Evolutionary conservation across 2,113 vertebrate species (phyloP), one percentile per base, ranked within the genome.

Genomic region (Condylura cristata): DNA sequence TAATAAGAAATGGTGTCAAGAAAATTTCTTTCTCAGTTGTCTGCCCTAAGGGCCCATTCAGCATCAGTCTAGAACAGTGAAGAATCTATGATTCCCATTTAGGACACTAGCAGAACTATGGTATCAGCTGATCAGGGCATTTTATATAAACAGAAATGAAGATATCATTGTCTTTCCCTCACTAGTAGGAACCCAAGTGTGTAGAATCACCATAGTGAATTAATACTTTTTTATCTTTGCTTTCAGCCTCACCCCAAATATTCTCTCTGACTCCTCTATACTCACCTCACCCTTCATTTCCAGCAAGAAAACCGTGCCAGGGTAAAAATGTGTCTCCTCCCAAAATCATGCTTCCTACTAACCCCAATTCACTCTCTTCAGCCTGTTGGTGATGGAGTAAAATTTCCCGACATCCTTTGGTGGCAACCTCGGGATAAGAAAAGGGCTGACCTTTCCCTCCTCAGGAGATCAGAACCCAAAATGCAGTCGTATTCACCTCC

Each of bases 21-120:
- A 83, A 68, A 84, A 93, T 79, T 63, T 34, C n/a, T 72, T 91
- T 68, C 75, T 94, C 63, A 65, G 0, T 58, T n/a, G 41, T 88
- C 51, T 89, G 12, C 48, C 30, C 53, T 56, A 70, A 81, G 30
- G 56, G 48, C 26, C 37, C 26, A 4, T 14, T 66, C 44, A 32
- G 71, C 61, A 16, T 60, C 74, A 82, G 32, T 12, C 18, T 16
- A 37, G 37, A 79, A 14, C 22, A 16, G 17, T n/a, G 61, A 79
- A 65, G 58, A 20, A 39, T 56, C 4, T 13, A 60, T 17, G 17
- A 44, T 28, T 92, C 60, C 58, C 56, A 2, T 41, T 51, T 37
- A 48, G 48, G 28, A 12, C 58, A 17, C 9, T 2, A 28, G 89
- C 63, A 48, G 51, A 84, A 86, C 72, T 7, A 11, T 12, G 9